Base-by-base conservation (phyloP, 2,888 invertebrate genomes). In the Lepidocyrtoides sp. region DNA sequence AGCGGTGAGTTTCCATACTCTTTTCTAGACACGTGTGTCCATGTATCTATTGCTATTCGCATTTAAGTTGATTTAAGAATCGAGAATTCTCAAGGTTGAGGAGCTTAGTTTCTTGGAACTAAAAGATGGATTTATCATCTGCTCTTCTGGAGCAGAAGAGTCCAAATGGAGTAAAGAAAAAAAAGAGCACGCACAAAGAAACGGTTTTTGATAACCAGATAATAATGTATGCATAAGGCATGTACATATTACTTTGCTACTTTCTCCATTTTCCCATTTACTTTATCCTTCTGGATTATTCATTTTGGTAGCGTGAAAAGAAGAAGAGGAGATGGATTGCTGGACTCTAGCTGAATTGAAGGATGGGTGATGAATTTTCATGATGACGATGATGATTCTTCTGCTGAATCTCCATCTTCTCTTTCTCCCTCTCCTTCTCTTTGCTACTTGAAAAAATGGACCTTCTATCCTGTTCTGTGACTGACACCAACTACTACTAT, bases 361-460 rank as follows among this genome's bases (percentile, higher is more conserved):
- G 36, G 36, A 66, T 66, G 14, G 66, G n/a, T 66, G 66, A 66
- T 66, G 66, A 66, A 66, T 66, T 66, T 66, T 66, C 32, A 66
- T 66, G 66, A 66, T 66, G 66, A 66, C n/a, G 2, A 4, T 66
- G 60, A 17, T 51, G n/a, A n/a, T n/a, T n/a, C n/a, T n/a, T n/a
- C n/a, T n/a, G 7, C 51, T 51, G 14, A 14, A 8, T n/a, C 51
- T 3, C 36, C 36, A 36, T 51, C 51, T 51, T 51, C 51, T 51
- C 8, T 51, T 51, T 12, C n/a, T n/a, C n/a, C n/a, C n/a, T 51
- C 51, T 51, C 51, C 12, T n/a, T n/a, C n/a, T n/a, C n/a, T n/a
- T n/a, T n/a, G 20, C 7, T n/a, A 32, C 29, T 17, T 66, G n/a
- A 14, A 66, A 66, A 66, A 66, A 66, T 66, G 66, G 66, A 66